phyloP scores from a whole-genome alignment of 2,888 invertebrate genomes.

The Caenorhabditis auriculariae region DNA sequence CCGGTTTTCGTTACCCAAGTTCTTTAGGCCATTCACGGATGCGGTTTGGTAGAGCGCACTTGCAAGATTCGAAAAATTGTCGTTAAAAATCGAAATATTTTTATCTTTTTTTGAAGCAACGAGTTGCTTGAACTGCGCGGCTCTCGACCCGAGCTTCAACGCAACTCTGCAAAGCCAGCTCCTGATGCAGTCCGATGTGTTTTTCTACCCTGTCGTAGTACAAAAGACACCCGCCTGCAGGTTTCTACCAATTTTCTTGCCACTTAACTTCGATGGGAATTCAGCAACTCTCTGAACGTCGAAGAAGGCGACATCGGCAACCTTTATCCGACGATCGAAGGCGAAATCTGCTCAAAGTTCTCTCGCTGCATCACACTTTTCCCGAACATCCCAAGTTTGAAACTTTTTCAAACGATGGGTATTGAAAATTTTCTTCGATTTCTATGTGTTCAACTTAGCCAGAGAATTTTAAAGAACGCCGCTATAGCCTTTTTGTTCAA shows the following conservation, averaged over 20 bases:
- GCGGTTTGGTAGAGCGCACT: too few relatives aligned
- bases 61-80: too few relatives aligned
- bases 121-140: constrained; percentile 29
- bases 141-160: constrained; percentile 25
- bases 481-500: too few relatives aligned
- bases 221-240: constrained; percentile 33
- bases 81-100: too few relatives aligned
- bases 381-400: constrained; percentile 30
- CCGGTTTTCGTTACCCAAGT: too few relatives aligned
- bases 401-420: background rate
- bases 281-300: too few relatives aligned
- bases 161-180: constrained; percentile 34
- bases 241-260: too few relatives aligned
- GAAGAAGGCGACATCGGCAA: constrained; percentile 22
- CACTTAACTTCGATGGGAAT: too few relatives aligned
- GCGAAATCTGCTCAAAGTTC: constrained; percentile 38
- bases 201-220: constrained; percentile 33
- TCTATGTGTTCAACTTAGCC: too few relatives aligned
- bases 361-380: constrained; percentile 33
- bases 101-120: constrained; percentile 18
- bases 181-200: constrained; percentile 35
- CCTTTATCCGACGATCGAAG: constrained; percentile 24
- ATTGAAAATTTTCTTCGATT: background rate
- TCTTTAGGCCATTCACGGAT: too few relatives aligned
- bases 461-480: too few relatives aligned